A percentile compares a stretch with the other conserved stretches of the same genome.
These are phyloP conservation scores for Sebastes aleutianus DNA, from an alignment of 2,797 vertebrate species.

Conservation along the genomic window DNA sequence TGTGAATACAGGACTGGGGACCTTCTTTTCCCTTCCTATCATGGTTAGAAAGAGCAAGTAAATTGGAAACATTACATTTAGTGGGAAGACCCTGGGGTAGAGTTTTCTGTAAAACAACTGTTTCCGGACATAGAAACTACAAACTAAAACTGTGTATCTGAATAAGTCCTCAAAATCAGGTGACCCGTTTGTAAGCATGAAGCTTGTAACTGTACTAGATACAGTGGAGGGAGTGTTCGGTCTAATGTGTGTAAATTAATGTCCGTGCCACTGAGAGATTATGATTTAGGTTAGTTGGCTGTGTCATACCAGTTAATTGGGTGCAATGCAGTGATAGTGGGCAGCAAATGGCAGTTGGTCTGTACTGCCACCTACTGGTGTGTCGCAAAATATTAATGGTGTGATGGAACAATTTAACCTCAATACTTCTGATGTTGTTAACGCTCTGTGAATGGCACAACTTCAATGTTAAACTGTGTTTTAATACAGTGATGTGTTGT, in stretches of 20 bases:
- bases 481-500: background rate
- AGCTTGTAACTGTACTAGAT: constrained; percentile 11
- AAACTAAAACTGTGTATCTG: background rate
- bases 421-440: background rate
- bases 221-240: background rate
- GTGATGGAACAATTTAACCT: background rate
- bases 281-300: constrained; percentile 70
- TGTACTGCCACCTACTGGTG: constrained; percentile 76
- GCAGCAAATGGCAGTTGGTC: constrained; percentile 12
- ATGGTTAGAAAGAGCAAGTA: background rate
- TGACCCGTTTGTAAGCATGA: background rate
- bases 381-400: background rate
- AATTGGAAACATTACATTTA: constrained; percentile 2
- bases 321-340: constrained; percentile 68
- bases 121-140: background rate
- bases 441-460: background rate
- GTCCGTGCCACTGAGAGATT: constrained; percentile 37
- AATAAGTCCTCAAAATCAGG: background rate
- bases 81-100: background rate
- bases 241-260: constrained; percentile 34
- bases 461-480: background rate
- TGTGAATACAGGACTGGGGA: constrained; percentile 9
- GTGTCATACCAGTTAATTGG: constrained; percentile 63
- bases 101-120: background rate
- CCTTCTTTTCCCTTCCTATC: background rate